Evolutionary conservation across 2,113 vertebrate species (phyloP).

Genomic region (Oplegnathus fasciatus): DNA sequence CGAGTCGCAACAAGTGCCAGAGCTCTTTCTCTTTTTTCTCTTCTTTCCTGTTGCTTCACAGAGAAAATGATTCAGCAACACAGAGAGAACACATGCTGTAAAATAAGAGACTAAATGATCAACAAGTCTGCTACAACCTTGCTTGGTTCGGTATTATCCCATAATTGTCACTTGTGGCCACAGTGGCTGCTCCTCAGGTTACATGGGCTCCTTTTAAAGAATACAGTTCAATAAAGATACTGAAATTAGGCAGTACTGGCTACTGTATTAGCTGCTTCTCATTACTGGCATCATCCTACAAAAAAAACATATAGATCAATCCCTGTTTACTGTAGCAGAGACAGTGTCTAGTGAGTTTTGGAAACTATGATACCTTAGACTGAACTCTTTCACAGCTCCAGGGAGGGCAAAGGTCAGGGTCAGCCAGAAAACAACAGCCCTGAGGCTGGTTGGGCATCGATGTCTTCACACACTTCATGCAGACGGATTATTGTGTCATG

Average conservation of each 20-base stretch:
- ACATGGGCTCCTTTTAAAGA: not conserved
- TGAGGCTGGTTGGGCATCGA: not conserved
- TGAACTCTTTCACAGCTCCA: not conserved
- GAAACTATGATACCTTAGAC: not conserved
- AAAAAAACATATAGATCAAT: too few species aligned
- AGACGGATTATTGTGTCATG: not conserved
- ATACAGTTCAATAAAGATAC: not conserved
- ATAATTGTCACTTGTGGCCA: not conserved
- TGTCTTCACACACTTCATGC: not conserved
- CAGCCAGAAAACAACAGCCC: not conserved
- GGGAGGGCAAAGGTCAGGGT: constrained; percentile 12
- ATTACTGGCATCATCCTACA: not conserved
- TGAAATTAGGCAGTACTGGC: not conserved
- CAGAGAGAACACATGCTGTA: constrained; percentile 20
- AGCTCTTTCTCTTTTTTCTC: constrained; percentile 23
- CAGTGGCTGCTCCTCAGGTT: not conserved
- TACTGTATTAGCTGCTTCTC: not conserved
- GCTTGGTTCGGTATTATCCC: not conserved
- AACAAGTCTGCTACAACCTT: not conserved
- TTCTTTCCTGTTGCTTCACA: constrained; percentile 17
- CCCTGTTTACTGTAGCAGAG: not conserved
- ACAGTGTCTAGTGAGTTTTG: not conserved
- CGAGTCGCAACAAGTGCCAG: constrained; percentile 73
- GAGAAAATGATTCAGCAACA: constrained; percentile 30
- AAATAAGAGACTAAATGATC: constrained; percentile 31